Evolutionary conservation across 2,888 invertebrate species (phyloP).

Genomic region (Xanthia icteritia): DNA sequence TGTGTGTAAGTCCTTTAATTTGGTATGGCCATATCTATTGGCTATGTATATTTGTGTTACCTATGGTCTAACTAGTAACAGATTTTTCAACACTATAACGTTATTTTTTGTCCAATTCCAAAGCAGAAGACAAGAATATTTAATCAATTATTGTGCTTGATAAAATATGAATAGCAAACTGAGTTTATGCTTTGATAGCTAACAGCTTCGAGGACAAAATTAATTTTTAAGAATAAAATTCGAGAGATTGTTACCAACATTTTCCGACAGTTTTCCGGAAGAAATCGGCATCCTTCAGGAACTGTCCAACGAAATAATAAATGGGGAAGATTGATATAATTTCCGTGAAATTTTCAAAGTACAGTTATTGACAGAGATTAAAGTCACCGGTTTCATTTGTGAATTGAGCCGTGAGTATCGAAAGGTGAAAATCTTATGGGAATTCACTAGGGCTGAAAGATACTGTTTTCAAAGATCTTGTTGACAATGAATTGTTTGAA

Average conservation of each 20-base stretch:
- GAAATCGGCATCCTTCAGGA: slow-evolving; percentile 18
- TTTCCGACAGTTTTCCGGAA: background rate
- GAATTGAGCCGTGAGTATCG: slow-evolving; percentile 8
- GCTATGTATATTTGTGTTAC: too few relatives aligned
- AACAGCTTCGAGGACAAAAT: background rate
- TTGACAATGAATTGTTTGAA: slow-evolving; percentile 4
- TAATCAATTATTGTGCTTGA: too few relatives aligned
- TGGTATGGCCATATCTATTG: too few relatives aligned
- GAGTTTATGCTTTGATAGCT: too few relatives aligned
- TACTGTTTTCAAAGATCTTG: slow-evolving; percentile 1
- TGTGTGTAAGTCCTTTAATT: too few relatives aligned
- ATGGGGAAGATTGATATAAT: slow-evolving; percentile 12
- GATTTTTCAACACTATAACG: too few relatives aligned
- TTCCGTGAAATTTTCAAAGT: slow-evolving; percentile 22
- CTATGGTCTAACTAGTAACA: too few relatives aligned
- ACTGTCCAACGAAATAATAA: slow-evolving; percentile 24
- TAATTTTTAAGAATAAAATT: background rate
- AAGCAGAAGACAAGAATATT: too few relatives aligned
- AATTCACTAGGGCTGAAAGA: background rate
- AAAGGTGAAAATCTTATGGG: background rate
- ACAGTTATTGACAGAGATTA: slow-evolving; percentile 7
- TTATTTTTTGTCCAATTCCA: too few relatives aligned
- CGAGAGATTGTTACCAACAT: background rate
- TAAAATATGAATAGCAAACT: too few relatives aligned
- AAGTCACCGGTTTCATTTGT: slow-evolving; percentile 34